Conservation (phyloP, 2,113 vertebrate genomes). For the Alectura lathami region DNA sequence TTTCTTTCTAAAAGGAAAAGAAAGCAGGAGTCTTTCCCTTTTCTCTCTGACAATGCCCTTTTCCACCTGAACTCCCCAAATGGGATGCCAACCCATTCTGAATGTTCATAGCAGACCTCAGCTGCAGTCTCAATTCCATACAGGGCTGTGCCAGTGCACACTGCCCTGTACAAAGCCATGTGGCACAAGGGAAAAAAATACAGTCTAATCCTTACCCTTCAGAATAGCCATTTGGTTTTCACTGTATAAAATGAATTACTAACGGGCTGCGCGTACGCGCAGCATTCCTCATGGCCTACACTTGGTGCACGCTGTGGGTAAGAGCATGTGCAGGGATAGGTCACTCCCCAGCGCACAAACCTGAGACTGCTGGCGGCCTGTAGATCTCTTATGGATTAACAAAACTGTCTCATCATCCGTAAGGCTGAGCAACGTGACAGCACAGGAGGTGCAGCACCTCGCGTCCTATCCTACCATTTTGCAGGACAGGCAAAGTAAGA, state of each 20-base stretch:
- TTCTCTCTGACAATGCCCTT: neutral
- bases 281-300: neutral
- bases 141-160: neutral
- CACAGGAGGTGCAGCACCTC: neutral
- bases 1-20: too few relatives aligned
- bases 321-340: fast-evolving
- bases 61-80: neutral
- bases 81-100: neutral
- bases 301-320: neutral
- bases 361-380: neutral
- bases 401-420: neutral
- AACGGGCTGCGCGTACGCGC: neutral
- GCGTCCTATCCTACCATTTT: neutral
- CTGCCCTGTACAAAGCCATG: neutral
- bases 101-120: neutral
- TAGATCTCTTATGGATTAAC: neutral
- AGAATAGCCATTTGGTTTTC: neutral
- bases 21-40: neutral
- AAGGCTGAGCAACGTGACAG: neutral
- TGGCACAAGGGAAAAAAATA: neutral
- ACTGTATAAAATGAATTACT: constrained; percentile 29
- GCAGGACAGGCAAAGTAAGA: neutral
- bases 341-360: neutral
- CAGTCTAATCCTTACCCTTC: neutral
- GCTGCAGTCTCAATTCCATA: fast-evolving